Evolutionary conservation across 2,888 invertebrate species (phyloP), one percentile per base, ranked within the genome.

Genomic region (Euphydryas editha): DNA sequence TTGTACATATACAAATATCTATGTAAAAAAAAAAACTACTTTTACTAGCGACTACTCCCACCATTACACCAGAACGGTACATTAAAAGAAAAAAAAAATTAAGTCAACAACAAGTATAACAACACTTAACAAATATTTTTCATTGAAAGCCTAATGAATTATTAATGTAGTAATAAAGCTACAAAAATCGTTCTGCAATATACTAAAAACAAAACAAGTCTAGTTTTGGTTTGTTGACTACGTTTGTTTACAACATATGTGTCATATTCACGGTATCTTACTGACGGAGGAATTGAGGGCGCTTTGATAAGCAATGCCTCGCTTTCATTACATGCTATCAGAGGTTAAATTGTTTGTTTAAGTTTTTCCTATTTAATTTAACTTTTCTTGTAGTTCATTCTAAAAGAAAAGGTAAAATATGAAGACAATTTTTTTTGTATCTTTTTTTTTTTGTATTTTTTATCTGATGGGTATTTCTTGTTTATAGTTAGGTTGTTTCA

Each of bases 251-350:
- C 24, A 51, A 24, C 51, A 30, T 24, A 44, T 42, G 46, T 36
- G 42, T 44, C 76, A 76, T 78, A 81, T 51, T 68, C 37, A 24
- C 49, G 64, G 65, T 68, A 68, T 61, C 58, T 65, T 59, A 55
- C 46, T 30, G 65, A 18, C 47, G 55, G 42, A 36, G 44, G 60
- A 68, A 67, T 67, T 62, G 64, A 65, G 69, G 69, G 56, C 69
- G 56, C 62, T 39, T 54, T 65, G 70, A 70, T 70, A 68, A 70
- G 62, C 59, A 51, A 62, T 55, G 55, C 67, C 56, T 70, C 64
- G 21, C 59, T 65, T 65, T 55, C 60, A 62, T 68, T 55, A 47
- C 39, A 47, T 39, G 37, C 58, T 49, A 39, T 44, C 46, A 37
- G 65, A 49, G 65, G 62, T 59, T 55, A 51, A 44, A 44, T 44